Evolutionary conservation across 2,113 vertebrate species (phyloP), one percentile per base, ranked within the genome.

Genomic region (Budorcas taxicolor): DNA sequence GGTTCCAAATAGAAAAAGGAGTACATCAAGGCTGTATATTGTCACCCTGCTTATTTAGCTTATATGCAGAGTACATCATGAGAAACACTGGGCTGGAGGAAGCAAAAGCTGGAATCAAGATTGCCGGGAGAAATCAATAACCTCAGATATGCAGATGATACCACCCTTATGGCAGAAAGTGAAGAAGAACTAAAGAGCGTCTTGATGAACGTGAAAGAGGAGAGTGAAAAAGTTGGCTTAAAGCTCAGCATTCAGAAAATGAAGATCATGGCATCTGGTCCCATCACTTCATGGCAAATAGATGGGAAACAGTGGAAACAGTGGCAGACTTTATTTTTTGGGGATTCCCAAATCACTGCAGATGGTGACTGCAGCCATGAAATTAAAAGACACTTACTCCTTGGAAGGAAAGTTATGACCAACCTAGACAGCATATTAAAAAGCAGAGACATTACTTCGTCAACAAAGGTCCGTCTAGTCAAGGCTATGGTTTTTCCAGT

Each of bases 261-360:
- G 0, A 64, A 64, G 62, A 64, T 64, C 7, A n/a, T n/a, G 62
- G 62, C 16, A 64, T 64, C 62, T 0, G 0, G 62, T 64, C 7
- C 31, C 62, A 64, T n/a, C 62, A 64, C 62, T n/a, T 64, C 62
- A 64, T 64, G 7, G 62, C 3, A 64, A 64, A n/a, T 17, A 64
- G 15, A 64, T 4, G 62, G 62, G 31, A 64, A 64, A 64, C 7
- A 64, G 15, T 64, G 62, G 31, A 33, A 64, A 64, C 31, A 33
- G 31, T 33, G 60, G 7, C 62, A 17, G 31, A 17, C 31, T 64
- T 64, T 64, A 33, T 64, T 16, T 64, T 8, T 8, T n/a, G n/a
- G n/a, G n/a, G n/a, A n/a, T 2, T n/a, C 62, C 33, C 5, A 67
- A 67, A 67, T 67, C 62, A 67, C 62, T 67, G 16, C 33, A 67